Percentiles rank a stretch among this genome's conserved stretches.
These are phyloP conservation scores for Graptemys geographica DNA, from an alignment of 2,797 vertebrate genomes.

Conservation along the genomic window DNA sequence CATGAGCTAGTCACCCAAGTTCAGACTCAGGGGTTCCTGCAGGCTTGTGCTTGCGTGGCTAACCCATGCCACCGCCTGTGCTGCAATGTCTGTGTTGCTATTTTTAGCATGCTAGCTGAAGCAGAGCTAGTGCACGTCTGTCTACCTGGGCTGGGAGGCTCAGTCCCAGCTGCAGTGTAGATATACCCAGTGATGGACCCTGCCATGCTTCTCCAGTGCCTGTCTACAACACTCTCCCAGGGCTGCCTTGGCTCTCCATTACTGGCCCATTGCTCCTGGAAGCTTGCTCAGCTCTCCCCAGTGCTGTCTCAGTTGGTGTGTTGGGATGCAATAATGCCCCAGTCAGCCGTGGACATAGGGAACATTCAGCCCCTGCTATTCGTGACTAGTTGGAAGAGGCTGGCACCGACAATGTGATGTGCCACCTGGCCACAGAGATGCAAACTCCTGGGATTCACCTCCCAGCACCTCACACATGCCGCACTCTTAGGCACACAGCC, in stretches of 20 bases:
- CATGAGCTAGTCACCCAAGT: rapidly evolving
- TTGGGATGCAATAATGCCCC: not conserved
- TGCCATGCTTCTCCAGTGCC: rapidly evolving
- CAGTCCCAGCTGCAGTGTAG: not conserved
- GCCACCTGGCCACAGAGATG: rapidly evolving
- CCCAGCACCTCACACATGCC: not conserved
- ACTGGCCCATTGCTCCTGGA: not conserved
- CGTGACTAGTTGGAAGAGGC: not conserved
- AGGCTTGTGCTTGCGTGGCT: not conserved
- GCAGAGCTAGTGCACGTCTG: not conserved
- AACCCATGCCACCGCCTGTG: not conserved
- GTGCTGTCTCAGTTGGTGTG: not conserved
- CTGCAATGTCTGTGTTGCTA: not conserved
- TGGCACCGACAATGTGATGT: not conserved
- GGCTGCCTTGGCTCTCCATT: rapidly evolving
- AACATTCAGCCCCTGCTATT: not conserved
- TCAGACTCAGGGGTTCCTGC: not conserved
- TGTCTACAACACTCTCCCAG: not conserved
- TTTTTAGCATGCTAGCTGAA: not conserved
- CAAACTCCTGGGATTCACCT: not conserved
- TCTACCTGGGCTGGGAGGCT: not conserved
- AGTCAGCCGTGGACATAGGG: not conserved
- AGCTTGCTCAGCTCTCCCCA: not conserved
- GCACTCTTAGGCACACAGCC: not conserved
- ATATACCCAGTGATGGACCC: not conserved